Evolutionary conservation across 2,797 vertebrate genomes (phyloP), one percentile per base, ranked within the genome.

Genomic region (Eptatretus atami): DNA sequence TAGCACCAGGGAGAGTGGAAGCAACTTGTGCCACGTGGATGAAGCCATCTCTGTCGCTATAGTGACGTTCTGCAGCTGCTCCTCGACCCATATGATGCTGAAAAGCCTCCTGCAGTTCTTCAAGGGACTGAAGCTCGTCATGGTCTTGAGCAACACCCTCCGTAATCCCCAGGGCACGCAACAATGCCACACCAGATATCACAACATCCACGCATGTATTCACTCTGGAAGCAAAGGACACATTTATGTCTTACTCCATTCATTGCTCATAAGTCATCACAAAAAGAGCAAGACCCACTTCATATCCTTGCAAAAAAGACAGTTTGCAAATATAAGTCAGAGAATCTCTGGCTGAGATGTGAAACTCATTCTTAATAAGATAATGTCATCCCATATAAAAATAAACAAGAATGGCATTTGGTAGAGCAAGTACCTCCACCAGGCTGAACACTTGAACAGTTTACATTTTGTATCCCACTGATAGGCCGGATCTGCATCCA

Each of bases 151-250:
- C 79, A 0, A 65, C 14, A 1, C 75, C 73, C 0, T 85, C 80
- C 64, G 78, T 78, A 63, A 86, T 70, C n/a, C 82, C 86, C 52
- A 95, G 74, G 0, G 83, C 81, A 71, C 88, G 79, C 55, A 98
- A 71, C 63, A 98, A 74, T 63, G 81, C 84, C 68, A 95, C 81
- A 1, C 88, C 92, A 0, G 86, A 84, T 54, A 98, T 78, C 1
- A 96, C 86, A 67, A 98, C 82, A 0, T 98, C 92, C 3, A 98
- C 83, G 3, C 92, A 98, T 61, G 88, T 79, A 0, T 96, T 96
- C 69, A 96, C 86, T 1, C 90, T 96, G 68, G 13, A 31, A 63
- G 65, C 54, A 60, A 55, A 66, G 64, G 15, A 65, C 31, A 66
- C 64, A 68, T 19, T 19, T 44, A 65, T 65, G 44, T 44, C 6